Conservation (phyloP, 2,797 vertebrate species). For the Phrynocephalus guinanensis region DNA sequence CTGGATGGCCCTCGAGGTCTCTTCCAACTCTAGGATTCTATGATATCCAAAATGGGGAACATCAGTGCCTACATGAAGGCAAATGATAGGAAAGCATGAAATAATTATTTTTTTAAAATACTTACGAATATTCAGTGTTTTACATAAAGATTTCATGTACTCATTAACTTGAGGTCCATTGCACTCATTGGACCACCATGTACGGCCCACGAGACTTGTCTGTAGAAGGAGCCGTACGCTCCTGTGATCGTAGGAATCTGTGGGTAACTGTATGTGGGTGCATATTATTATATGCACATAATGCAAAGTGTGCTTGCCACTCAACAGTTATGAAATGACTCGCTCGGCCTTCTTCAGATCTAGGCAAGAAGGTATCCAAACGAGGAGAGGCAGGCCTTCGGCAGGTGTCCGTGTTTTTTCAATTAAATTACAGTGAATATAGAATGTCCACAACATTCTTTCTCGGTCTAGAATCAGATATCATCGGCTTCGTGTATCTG, state of each 20-base stretch:
- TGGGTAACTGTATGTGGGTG: background rate
- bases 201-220: background rate
- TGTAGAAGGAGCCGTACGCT: background rate
- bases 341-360: background rate
- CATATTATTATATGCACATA: background rate
- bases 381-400: background rate
- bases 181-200: too few relatives aligned
- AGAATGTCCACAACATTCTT: background rate
- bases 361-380: background rate
- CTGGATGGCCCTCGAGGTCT: too few relatives aligned
- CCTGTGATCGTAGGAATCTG: background rate
- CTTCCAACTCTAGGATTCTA: too few relatives aligned
- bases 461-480: background rate
- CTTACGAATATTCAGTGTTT: constrained; percentile 10
- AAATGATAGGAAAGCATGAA: constrained; percentile 31
- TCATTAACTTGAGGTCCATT: background rate
- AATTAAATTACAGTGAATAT: background rate
- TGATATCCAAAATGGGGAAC: background rate
- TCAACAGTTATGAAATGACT: background rate
- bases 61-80: background rate
- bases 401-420: background rate
- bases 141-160: background rate
- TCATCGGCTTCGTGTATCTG: background rate
- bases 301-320: background rate
- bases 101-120: too few relatives aligned